Percentiles rank a stretch among this genome's conserved stretches.
Conservation (phyloP, 92 coral and sea anemone species). For the Siderastrea siderea region DNA sequence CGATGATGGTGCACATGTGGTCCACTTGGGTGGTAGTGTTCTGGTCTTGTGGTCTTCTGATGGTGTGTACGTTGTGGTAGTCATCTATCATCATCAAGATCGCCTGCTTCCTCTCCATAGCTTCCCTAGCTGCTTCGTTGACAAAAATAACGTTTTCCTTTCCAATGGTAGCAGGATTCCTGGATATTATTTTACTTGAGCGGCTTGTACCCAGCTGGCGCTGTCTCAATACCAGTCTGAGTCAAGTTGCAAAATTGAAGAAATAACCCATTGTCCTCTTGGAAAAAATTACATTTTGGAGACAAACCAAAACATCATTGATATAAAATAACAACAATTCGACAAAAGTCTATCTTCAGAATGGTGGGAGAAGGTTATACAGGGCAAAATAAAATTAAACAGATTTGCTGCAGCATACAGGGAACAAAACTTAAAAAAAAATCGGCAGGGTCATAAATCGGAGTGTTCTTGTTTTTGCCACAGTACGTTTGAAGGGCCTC, state of each 20-base stretch:
- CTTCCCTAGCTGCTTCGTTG: too few species aligned
- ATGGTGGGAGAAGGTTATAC: neutral
- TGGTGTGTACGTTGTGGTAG: constrained; percentile 6
- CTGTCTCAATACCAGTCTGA: too few species aligned
- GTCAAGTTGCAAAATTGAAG: neutral
- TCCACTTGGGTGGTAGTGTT: neutral
- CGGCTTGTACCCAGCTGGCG: too few species aligned
- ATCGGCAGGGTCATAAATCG: neutral
- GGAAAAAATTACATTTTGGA: constrained; percentile 23
- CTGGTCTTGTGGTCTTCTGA: constrained; percentile 23
- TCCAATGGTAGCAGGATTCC: too few species aligned
- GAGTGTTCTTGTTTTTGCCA: neutral
- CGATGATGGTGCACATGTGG: constrained; percentile 36
- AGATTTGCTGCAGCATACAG: neutral
- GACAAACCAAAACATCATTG: neutral
- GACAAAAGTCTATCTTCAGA: neutral
- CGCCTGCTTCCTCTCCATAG: neutral
- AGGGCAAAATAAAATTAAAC: neutral
- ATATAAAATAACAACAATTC: neutral
- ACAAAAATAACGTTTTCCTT: too few species aligned
- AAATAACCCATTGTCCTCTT: neutral
- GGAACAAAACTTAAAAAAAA: neutral
- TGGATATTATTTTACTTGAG: too few species aligned
- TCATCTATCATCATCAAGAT: constrained; percentile 49
- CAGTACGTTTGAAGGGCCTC: too few species aligned